Conservation (phyloP, 2,888 invertebrate genomes). For the Lithophane socia region DNA sequence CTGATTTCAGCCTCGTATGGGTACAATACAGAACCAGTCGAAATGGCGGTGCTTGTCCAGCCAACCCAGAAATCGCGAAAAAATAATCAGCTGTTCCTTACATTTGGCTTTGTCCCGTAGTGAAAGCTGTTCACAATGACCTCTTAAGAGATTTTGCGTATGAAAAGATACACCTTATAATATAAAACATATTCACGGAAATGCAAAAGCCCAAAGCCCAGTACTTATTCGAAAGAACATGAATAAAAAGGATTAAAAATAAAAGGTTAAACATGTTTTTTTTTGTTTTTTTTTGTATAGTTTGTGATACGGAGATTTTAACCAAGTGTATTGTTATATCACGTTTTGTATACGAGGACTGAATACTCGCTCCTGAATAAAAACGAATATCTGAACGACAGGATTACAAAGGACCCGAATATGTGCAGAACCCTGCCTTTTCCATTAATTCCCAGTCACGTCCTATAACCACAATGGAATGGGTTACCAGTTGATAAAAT, state of each 20-base stretch:
- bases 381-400: conserved; percentile 46
- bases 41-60: no score
- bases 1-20: not conserved
- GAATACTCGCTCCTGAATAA: conserved; percentile 19
- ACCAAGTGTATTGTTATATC: not conserved
- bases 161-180: not conserved
- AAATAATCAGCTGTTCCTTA: no score
- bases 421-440: conserved; percentile 31
- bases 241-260: not conserved
- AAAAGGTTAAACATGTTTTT: not conserved
- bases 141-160: no score
- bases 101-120: no score
- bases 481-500: conserved; percentile 54
- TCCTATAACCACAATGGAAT: conserved; percentile 38
- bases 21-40: no score
- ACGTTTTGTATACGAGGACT: not conserved
- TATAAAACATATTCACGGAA: not conserved
- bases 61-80: no score
- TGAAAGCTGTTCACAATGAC: no score
- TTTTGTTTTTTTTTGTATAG: not conserved
- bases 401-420: conserved; percentile 48
- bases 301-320: not conserved
- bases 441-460: conserved; percentile 53
- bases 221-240: not conserved
- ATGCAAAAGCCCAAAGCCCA: not conserved